A percentile compares a stretch with the other conserved stretches of the same genome.
These are phyloP conservation scores for Ophion obscuratus DNA, from an alignment of 2,888 invertebrate genomes.

Conservation along the genomic window DNA sequence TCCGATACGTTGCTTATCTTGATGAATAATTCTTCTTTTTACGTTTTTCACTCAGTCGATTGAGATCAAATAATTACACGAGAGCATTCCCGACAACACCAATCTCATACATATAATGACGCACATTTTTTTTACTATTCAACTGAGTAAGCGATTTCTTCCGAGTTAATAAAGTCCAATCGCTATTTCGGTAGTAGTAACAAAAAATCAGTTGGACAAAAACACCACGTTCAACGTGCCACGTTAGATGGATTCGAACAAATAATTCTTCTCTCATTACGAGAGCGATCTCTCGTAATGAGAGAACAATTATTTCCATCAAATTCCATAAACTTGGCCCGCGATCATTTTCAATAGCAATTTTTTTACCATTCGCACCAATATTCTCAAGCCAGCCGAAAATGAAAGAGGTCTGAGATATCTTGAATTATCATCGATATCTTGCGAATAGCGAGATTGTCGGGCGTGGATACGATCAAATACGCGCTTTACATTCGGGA, in stretches of 20 bases:
- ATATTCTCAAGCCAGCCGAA: not conserved
- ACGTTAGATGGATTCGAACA: not conserved
- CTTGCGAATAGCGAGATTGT: not conserved
- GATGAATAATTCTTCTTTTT: not conserved
- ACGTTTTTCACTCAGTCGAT: conserved; percentile 35
- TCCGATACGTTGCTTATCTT: conserved; percentile 36
- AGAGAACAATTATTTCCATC: too few species aligned
- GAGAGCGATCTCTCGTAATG: too few species aligned
- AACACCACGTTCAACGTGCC: not conserved
- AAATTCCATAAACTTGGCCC: not conserved
- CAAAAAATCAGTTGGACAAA: not conserved
- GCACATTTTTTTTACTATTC: not conserved
- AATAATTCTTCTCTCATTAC: not conserved
- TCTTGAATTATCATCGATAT: not conserved
- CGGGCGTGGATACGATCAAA: conserved; percentile 8
- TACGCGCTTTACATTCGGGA: not conserved
- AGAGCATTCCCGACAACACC: not conserved
- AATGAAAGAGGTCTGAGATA: not conserved
- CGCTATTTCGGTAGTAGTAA: not conserved
- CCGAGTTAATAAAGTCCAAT: not conserved
- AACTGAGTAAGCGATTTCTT: not conserved
- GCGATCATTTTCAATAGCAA: not conserved
- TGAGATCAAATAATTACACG: conserved; percentile 4
- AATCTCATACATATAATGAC: not conserved
- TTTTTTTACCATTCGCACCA: not conserved